Base-by-base conservation (phyloP, 2,888 invertebrate genomes). In the Luffia ferchaultella region DNA sequence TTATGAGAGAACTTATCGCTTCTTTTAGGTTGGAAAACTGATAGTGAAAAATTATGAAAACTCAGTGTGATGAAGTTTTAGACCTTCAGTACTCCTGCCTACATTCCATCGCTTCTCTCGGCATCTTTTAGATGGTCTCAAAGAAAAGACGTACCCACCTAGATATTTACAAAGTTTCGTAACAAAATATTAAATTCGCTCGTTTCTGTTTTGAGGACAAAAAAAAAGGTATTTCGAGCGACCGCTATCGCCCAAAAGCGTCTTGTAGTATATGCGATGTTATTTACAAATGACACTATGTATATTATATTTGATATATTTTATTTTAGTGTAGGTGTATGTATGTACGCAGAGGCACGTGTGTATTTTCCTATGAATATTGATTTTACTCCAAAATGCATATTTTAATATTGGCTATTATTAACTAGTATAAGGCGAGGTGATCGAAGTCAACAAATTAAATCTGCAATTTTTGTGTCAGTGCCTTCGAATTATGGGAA, bases 341-440 rank as follows among this genome's bases (percentile, higher is more conserved):
- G 43, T 49, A 73, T 76, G 76, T 76, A 76, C 74, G 74, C 74
- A 77, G 76, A 80, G 75, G 72, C 71, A 71, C 68, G 75, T 67
- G 73, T 75, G 78, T 83, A 83, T 82, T 83, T 82, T 83, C 77
- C 72, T 78, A 82, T 68, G 65, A 73, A 70, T 72, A 42, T 74
- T 74, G 78, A 18, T 79, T 79, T 76, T 76, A 74, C 68, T 71
- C 68, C 70, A 58, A 75, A 62, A 68, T 70, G 60, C 42, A 75
- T 78, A 80, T 79, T 78, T 76, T 75, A 75, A 72, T 76, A 79
- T 78, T 76, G 80, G 82, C 80, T 80, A 79, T 78, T 79, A 74
- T 68, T 70, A n/a, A 15, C 67, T 76, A 80, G 75, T 63, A 60
- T 78, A 77, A 73, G 73, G 30, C 30, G 30, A 30, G 30, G 12